Evolutionary conservation across 2,113 vertebrate genomes (phyloP).

Genomic region (Misgurnus mizolepis): DNA sequence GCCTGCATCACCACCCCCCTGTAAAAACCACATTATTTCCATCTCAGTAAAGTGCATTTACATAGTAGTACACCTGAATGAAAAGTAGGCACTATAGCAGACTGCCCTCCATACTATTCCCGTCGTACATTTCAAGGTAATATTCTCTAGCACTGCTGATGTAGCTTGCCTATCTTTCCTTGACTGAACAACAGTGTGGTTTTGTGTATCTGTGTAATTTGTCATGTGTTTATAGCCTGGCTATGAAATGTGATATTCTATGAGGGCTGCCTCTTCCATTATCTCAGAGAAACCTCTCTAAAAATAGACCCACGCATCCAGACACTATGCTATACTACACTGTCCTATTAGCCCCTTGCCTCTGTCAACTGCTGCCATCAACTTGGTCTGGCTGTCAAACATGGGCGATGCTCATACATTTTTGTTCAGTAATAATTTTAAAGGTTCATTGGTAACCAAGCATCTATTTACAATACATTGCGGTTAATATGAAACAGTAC

Average conservation of each 20-base stretch:
- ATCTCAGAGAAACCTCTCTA: constrained; percentile 30
- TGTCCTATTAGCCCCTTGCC: constrained; percentile 8
- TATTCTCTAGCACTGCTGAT: constrained; percentile 9
- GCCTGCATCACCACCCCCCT: neutral
- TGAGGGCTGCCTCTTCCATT: constrained; percentile 36
- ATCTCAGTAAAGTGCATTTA: constrained; percentile 37
- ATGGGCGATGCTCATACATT: neutral
- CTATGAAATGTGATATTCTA: constrained; percentile 37
- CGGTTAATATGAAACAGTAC: neutral
- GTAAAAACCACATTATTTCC: constrained; percentile 26
- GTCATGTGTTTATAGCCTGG: constrained; percentile 6
- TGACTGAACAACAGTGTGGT: constrained; percentile 21
- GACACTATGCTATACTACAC: constrained; percentile 22
- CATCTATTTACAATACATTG: neutral
- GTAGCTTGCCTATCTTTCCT: constrained; percentile 26
- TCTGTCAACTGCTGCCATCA: neutral
- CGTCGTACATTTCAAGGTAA: constrained; percentile 27
- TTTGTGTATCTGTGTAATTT: constrained; percentile 37
- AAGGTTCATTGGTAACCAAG: neutral
- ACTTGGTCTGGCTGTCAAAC: neutral
- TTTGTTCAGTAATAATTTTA: neutral
- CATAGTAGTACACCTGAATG: constrained; percentile 37
- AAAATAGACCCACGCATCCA: constrained; percentile 31
- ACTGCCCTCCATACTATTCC: constrained; percentile 1
- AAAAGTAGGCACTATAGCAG: constrained; percentile 30